Evolutionary conservation across 2,797 vertebrate species (phyloP), one percentile per base, ranked within the genome.

Genomic region (Pseudotriccus pelzelni): DNA sequence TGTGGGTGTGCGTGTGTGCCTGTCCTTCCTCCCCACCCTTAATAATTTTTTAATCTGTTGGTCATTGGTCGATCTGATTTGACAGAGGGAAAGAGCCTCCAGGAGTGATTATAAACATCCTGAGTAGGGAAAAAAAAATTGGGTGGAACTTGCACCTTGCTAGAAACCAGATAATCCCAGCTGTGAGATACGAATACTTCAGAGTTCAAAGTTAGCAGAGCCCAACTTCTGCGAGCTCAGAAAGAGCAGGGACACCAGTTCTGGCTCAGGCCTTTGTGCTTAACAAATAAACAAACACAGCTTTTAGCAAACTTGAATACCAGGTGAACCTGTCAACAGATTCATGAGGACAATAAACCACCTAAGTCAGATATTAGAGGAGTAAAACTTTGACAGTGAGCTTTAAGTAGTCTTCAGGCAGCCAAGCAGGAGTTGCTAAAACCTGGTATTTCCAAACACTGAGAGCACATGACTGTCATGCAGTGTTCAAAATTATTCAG

Each of bases 11-110:
- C 8, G 0, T 86, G 73, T 58, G 66, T 88, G 89, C 46, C 92
- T 90, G 77, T 96, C 86, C 94, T 96, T 96, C 95, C 92, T 96
- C 96, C 92, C 94, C 94, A 95, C 95, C 96, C 96, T 93, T 96
- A 93, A 93, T 95, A 94, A 93, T 96, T 94, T 93, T 94, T 94
- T 95, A 96, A 96, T 89, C 90, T 95, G 94, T 91, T 90, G 92
- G 94, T 96, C 77, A 56, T 76, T 92, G 92, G 94, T 88, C 4
- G 0, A 86, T 87, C 80, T 6, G 9, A 73, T 94, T 73, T 84
- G 90, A 93, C 90, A 84, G 73, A 84, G 92, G 43, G 81, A 47
- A 90, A 67, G 89, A 89, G 67, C 39, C 77, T 90, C 64, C 36
- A 81, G 46, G 88, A 94, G 69, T 60, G 67, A 89, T 90, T 90